Evolutionary conservation across 2,797 vertebrate genomes (phyloP).

Genomic region (Linurgus olivaceus): DNA sequence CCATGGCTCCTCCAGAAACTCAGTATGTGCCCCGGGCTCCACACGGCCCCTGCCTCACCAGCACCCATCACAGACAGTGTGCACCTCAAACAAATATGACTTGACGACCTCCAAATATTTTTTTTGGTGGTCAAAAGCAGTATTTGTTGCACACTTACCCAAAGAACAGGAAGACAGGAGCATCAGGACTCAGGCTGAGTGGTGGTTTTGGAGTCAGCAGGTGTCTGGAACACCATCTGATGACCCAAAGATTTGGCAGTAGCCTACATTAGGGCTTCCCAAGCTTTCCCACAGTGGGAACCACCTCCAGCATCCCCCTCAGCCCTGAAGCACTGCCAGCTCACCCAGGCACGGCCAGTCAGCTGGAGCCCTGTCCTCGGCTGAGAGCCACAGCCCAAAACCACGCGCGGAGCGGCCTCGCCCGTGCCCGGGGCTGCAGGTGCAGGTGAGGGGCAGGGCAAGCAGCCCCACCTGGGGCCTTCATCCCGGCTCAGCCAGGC

Average conservation of each 20-base stretch:
- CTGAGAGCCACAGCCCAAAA: not conserved
- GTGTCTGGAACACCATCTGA: not conserved
- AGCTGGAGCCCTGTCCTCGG: not conserved
- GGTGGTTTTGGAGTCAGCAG: not conserved
- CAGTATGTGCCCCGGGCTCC: fast-evolving
- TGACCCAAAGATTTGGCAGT: not conserved
- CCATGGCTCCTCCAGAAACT: not conserved
- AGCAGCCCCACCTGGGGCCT: not conserved
- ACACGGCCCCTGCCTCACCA: fast-evolving
- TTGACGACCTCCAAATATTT: not conserved
- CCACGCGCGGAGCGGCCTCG: fast-evolving
- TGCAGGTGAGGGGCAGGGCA: not conserved
- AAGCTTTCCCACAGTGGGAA: not conserved
- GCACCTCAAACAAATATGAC: fast-evolving
- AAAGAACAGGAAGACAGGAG: not conserved
- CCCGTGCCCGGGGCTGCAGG: not conserved
- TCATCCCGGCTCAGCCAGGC: not conserved
- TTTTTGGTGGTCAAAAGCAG: not conserved
- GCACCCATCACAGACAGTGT: fast-evolving
- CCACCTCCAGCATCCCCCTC: not conserved
- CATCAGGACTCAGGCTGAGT: not conserved
- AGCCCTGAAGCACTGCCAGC: not conserved
- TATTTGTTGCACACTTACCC: not conserved
- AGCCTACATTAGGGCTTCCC: not conserved
- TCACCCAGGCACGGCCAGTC: fast-evolving